Evolutionary conservation across 2,888 invertebrate species (phyloP), one percentile per base, ranked within the genome.

Genomic region (Parnassius glacialis): DNA sequence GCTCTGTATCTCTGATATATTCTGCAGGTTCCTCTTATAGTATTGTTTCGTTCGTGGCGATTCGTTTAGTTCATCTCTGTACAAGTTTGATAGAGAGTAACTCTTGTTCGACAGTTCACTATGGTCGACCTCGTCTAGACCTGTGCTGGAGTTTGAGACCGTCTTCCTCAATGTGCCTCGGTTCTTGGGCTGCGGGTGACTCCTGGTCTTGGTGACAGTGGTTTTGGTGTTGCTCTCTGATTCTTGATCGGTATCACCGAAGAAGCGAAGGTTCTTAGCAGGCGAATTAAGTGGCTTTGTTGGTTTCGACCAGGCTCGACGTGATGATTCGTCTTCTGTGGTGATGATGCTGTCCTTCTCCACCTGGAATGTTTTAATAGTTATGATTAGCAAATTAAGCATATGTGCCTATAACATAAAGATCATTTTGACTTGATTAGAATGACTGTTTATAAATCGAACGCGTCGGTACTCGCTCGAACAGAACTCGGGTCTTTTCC

Each of bases 211-310:
- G 12, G 74, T 76, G 16, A 80, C 70, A 0, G 77, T 72, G 52
- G 75, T 82, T 72, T 92, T 76, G 73, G 85, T 67, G 67, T 93
- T 93, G 41, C 92, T 92, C 77, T 94, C 94, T 11, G 96, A 96
- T 73, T 96, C 96, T 65, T 93, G 92, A 78, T 96, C 96, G 10
- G 96, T 96, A 83, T 96, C 96, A 20, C 96, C 96, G 83, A 96
- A 96, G 92, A 96, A 96, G 57, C 96, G 94, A 11, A 96, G 92
- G 85, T 94, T 96, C 81, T 96, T 96, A 43, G 93, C 92, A 10
- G 93, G 93, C 1, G 88, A 87, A 64, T 80, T 85, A 5, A 85
- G 70, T 0, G 85, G 81, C 45, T 85, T 85, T 1, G 74, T 67
- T 25, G 80, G 68, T 62, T 87, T 86, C 0, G 81, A 72, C 74